These are phyloP conservation scores for Symphodus melops DNA, from an alignment of 2,113 vertebrate species.

Conservation along the genomic window DNA sequence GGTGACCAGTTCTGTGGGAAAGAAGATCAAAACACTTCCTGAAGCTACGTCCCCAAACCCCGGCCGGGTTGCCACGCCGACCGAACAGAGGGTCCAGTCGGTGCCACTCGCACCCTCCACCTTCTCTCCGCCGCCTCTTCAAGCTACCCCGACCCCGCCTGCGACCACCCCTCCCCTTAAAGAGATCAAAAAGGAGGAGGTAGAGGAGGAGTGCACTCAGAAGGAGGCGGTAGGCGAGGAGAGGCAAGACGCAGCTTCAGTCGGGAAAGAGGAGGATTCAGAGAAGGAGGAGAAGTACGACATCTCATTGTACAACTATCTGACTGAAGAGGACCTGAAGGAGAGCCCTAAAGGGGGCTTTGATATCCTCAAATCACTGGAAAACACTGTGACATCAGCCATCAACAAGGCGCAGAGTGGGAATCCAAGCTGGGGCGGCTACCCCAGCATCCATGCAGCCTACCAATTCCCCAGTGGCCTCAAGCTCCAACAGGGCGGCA, in stretches of 20 bases:
- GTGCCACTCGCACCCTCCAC: slow-evolving; percentile 92
- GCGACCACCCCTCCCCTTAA: slow-evolving; percentile 83
- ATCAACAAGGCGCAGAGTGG: slow-evolving; percentile 99
- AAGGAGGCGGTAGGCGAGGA: slow-evolving; percentile 83
- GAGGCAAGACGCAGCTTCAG: slow-evolving; percentile 77
- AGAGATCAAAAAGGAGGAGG: slow-evolving; percentile 92
- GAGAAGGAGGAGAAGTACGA: slow-evolving; percentile 89
- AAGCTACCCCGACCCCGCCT: slow-evolving; percentile 76
- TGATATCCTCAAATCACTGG: slow-evolving; percentile 97
- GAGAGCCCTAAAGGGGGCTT: slow-evolving; percentile 95
- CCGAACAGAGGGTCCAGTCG: slow-evolving; percentile 92
- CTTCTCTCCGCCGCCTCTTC: slow-evolving; percentile 86
- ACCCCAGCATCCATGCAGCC: slow-evolving; percentile 98
- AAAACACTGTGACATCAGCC: slow-evolving; percentile 96
- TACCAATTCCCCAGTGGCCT: slow-evolving; percentile 97
- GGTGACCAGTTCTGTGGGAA: slow-evolving; percentile 91
- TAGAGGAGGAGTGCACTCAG: slow-evolving; percentile 84
- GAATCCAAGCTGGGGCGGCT: slow-evolving; percentile 97
- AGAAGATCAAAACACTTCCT: slow-evolving; percentile 90
- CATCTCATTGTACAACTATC: slow-evolving; percentile 93
- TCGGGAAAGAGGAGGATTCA: slow-evolving; percentile 78
- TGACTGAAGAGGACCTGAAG: slow-evolving; percentile 97
- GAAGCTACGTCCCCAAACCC: slow-evolving; percentile 85
- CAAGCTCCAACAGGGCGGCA: slow-evolving; percentile 87
- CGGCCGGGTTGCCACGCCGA: slow-evolving; percentile 73